These are phyloP conservation scores for Dasysyrphus tricinctus DNA, from an alignment of 2,888 invertebrate species.

Conservation along the genomic window DNA sequence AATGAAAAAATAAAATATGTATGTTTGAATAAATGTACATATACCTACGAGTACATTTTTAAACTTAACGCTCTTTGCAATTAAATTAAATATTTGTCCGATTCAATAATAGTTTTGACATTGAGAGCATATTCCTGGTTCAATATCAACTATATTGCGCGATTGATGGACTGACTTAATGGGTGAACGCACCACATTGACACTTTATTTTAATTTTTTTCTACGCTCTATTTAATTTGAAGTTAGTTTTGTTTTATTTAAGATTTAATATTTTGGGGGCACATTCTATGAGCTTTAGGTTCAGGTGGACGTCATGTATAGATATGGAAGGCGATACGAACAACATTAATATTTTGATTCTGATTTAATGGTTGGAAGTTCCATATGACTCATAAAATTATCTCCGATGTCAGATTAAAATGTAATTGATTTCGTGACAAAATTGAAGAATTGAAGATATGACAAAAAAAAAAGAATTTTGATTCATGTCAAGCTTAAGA, in stretches of 20 bases:
- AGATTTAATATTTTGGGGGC: not conserved
- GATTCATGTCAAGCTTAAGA: too few relatives aligned
- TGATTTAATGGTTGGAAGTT: too few relatives aligned
- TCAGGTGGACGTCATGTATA: too few relatives aligned
- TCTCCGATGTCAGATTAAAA: too few relatives aligned
- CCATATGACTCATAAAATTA: too few relatives aligned
- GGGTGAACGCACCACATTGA: slow-evolving; percentile 26
- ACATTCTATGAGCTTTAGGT: too few relatives aligned
- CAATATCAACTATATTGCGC: not conserved
- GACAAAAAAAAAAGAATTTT: too few relatives aligned
- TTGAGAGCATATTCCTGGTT: slow-evolving; percentile 57
- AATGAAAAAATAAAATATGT: slow-evolving; percentile 13
- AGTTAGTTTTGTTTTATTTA: not conserved
- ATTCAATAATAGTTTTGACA: slow-evolving; percentile 70
- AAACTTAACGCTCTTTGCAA: slow-evolving; percentile 52
- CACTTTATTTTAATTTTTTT: slow-evolving; percentile 18
- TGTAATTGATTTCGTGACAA: too few relatives aligned
- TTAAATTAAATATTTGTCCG: slow-evolving; percentile 61
- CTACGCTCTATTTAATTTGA: not conserved
- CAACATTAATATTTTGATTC: too few relatives aligned
- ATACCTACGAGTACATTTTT: not conserved
- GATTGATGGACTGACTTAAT: slow-evolving; percentile 12
- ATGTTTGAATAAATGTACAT: not conserved
- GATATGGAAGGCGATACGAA: too few relatives aligned
- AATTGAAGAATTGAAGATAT: too few relatives aligned